Base-by-base conservation (phyloP, 2,113 vertebrate genomes). In the Pygoscelis antarcticus region DNA sequence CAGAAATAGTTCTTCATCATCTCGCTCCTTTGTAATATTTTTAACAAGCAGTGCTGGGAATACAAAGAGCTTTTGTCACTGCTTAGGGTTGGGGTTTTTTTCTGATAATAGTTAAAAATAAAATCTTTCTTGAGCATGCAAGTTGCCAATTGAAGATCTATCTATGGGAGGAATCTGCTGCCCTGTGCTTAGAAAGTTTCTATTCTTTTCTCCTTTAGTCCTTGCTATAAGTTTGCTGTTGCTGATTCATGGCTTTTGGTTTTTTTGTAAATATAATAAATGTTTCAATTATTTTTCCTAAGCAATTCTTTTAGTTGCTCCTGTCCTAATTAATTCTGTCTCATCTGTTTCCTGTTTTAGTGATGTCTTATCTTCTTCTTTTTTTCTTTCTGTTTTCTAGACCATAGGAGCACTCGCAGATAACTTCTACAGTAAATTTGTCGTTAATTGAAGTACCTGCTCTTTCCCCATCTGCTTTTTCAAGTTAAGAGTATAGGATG, bases 61-160 rank as follows among this genome's bases (percentile, higher is more conserved):
- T 68, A 29, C 44, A 40, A 83, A 83, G 30, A 14, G 3, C 6
- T 89, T 76, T 83, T 34, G 22, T 90, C 42, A 30, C 20, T 77
- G 47, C 10, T 78, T 54, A 34, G 19, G 5, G 2, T 65, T 83
- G 38, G 16, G 0, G 0, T 0, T 17, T n/a, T 77, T 40, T 87
- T 27, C 25, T 79, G 15, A 10, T 46, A 49, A 6, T 15, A 64
- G 8, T 54, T 29, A 17, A 42, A 85, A 87, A 51, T 34, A n/a
- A 85, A 90, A 23, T 51, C 19, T 44, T 60, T 51, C 16, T 57
- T 69, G 44, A 49, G 18, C 13, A 11, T 70, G 13, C 34, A 68
- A 42, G 4, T 69, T 90, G 42, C 9, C 17, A 51, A 0, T 71
- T 22, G 57, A 13, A 66, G 10, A 16, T 51, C 4, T 66, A 0